Base-by-base conservation (phyloP, 2,113 vertebrate genomes). In the Catharus minimus region DNA sequence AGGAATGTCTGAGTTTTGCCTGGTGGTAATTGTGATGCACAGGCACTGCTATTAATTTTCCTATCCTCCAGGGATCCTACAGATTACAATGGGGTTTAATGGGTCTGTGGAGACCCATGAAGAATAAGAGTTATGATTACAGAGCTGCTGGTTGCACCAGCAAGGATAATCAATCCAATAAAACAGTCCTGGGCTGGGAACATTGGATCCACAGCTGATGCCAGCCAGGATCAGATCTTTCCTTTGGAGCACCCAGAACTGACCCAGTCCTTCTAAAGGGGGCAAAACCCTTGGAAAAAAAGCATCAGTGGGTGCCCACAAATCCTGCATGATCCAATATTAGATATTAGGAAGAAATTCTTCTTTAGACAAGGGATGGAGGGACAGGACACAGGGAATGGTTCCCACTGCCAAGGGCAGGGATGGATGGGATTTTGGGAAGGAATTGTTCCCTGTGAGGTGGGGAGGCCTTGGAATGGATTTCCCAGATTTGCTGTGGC, bases 21-120 rank as follows among this genome's bases (percentile, higher is more conserved):
- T n/a, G 43, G 36, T 60, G 80, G 39, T 83, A 32, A 52, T 26
- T 56, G 60, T 15, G 43, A 38, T 20, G 44, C 61, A 41, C 15
- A 62, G 79, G 56, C 79, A 80, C 79, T 88, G 92, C 93, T 88
- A 55, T 71, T 90, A 44, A 89, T 93, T 86, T 80, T 22, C 46
- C 8, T 7, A 23, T 60, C 21, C 90, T 86, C 88, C 56, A 56
- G 88, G 88, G 85, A 93, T 60, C 60, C 82, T 33, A 2, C 8
- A 73, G 76, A 88, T 85, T 82, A 86, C 88, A 83, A 66, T 67
- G 49, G 80, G 38, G 7, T 78, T 90, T 89, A 86, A 89, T 53
- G 88, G 57, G 19, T 46, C 83, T 10, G 0, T 68, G 73, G 83
- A 72, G 82, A 72, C 60, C 81, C 69, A 41, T 82, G 84, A 87